phyloP scores from a whole-genome alignment of 2,888 invertebrate species.

The Dryobotodes eremita region DNA sequence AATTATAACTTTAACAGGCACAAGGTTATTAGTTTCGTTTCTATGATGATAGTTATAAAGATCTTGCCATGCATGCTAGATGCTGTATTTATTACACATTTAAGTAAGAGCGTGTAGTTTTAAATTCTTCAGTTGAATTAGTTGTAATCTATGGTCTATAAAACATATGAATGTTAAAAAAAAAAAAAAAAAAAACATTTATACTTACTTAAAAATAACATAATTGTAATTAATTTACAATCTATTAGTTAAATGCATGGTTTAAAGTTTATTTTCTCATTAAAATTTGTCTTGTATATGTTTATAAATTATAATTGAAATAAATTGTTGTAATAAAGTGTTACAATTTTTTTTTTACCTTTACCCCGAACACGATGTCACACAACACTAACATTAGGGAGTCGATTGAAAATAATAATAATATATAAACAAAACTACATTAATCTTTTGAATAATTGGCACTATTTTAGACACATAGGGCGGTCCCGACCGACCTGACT shows the following conservation, averaged over 20 bases:
- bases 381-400: slow-evolving; percentile 7
- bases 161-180: slow-evolving; percentile 56
- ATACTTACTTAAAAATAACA: slow-evolving; percentile 44
- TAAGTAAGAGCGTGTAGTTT: slow-evolving; percentile 61
- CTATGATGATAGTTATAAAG: slow-evolving; percentile 64
- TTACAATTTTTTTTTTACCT: slow-evolving; percentile 9
- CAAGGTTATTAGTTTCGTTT: slow-evolving; percentile 55
- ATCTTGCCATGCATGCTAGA: slow-evolving; percentile 63
- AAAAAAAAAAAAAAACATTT: slow-evolving; percentile 52
- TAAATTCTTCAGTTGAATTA: slow-evolving; percentile 70
- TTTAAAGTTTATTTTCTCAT: slow-evolving; percentile 61
- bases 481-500: not conserved
- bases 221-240: slow-evolving; percentile 58
- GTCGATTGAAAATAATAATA: not conserved
- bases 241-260: slow-evolving; percentile 63
- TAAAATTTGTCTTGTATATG: slow-evolving; percentile 57
- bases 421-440: not conserved
- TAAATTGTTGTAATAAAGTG: slow-evolving; percentile 60
- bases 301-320: slow-evolving; percentile 68
- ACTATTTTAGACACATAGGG: not conserved
- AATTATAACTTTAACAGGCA: slow-evolving; percentile 51
- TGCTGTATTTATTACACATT: slow-evolving; percentile 57
- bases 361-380: not conserved
- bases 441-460: not conserved
- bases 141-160: slow-evolving; percentile 68